Percentiles rank a stretch among this genome's conserved stretches.
These are phyloP conservation scores for Poeciliopsis turneri DNA, from an alignment of 2,797 vertebrate genomes.

Conservation along the genomic window DNA sequence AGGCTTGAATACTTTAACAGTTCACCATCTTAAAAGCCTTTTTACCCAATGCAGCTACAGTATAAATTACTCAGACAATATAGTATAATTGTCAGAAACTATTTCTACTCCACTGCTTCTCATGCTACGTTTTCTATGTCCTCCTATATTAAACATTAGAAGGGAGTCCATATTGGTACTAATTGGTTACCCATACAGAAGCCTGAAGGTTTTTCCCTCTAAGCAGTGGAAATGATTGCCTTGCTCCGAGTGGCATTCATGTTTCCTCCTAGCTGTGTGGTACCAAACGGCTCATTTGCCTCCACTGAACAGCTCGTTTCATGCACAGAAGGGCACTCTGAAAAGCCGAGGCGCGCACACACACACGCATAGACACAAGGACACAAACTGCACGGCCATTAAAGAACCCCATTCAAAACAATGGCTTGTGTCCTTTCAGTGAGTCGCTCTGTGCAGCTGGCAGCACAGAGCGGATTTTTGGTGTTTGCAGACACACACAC, in stretches of 20 bases:
- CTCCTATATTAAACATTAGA: slow-evolving; percentile 16
- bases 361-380: slow-evolving; percentile 39
- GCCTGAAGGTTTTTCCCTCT: slow-evolving; percentile 40
- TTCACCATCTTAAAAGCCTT: neutral
- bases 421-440: slow-evolving; percentile 43
- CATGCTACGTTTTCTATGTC: slow-evolving; percentile 7
- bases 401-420: slow-evolving; percentile 45
- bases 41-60: neutral
- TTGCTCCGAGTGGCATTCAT: slow-evolving; percentile 43
- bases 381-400: slow-evolving; percentile 47
- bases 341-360: slow-evolving; percentile 31
- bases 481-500: slow-evolving; percentile 16
- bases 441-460: slow-evolving; percentile 12
- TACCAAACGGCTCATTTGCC: slow-evolving; percentile 47
- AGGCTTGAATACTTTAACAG: neutral
- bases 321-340: slow-evolving; percentile 36
- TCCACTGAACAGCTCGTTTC: slow-evolving; percentile 37
- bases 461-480: slow-evolving; percentile 9
- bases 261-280: slow-evolving; percentile 32
- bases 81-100: slow-evolving; percentile 20
- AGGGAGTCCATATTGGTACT: slow-evolving; percentile 5
- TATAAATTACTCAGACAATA: slow-evolving; percentile 6
- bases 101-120: slow-evolving; percentile 21
- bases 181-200: slow-evolving; percentile 9
- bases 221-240: slow-evolving; percentile 47